Evolutionary conservation across 2,888 invertebrate genomes (phyloP), one percentile per base, ranked within the genome.

Genomic region (Odontothrips loti): DNA sequence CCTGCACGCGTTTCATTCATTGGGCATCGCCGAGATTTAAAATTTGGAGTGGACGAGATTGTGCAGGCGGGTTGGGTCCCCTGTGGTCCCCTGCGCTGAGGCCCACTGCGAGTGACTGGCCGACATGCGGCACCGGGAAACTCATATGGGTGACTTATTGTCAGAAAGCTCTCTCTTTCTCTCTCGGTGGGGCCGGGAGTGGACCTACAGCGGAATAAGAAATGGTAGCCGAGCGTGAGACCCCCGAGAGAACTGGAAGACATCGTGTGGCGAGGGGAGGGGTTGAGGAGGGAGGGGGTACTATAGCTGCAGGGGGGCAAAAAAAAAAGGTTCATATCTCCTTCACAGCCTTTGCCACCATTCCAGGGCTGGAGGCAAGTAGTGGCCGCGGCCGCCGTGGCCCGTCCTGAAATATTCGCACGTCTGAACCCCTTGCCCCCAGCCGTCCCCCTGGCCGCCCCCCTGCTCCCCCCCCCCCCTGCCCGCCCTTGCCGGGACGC

Each of bases 391-490:
- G 34, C 58, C 58, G n/a, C 58, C 58, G 20, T 17, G 6, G 58
- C 58, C 34, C 58, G 58, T 58, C 58, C 23, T 68, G 68, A 68
- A 68, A 68, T 68, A 68, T 68, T 68, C 23, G 68, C 68, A 23
- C 68, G 23, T 6, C 51, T n/a, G n/a, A n/a, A n/a, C 20, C 63
- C 17, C 63, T 63, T 2, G 23, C 68, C 68, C 11, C 68, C 23
- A 51, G 15, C 23, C 8, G 23, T 23, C 68, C 15, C 15, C 51
- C 51, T 12, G 51, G 15, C 15, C 51, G 51, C 4, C 51, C 51
- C 51, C 51, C 6, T 2, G 51, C 6, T 20, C 51, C 15, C 15
- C 4, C 68, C 23, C 23, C 51, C 68, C 9, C 8, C n/a, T n/a
- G n/a, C n/a, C n/a, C n/a, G n/a, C n/a, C n/a, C n/a, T n/a, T n/a